These are phyloP conservation scores for Anolis apletophallus DNA, from an alignment of 2,797 vertebrate species.

Conservation along the genomic window DNA sequence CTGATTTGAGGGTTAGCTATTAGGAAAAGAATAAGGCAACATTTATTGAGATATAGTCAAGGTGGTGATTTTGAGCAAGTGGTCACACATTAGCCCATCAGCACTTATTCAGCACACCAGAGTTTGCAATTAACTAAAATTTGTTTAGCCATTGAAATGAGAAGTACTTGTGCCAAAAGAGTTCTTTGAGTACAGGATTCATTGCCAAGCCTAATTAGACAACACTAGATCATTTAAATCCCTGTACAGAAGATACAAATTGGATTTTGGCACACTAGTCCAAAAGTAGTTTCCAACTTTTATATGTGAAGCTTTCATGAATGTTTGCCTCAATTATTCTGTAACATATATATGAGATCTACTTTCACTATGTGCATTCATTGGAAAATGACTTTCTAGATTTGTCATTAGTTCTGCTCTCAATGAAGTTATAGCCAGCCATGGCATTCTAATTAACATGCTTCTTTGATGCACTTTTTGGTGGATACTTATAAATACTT, in stretches of 20 bases:
- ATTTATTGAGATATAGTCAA: neutral
- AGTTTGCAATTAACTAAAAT: conserved; percentile 58
- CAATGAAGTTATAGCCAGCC: neutral
- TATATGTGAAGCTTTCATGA: neutral
- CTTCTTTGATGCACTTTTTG: neutral
- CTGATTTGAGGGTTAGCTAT: neutral
- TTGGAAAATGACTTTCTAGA: neutral
- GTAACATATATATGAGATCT: neutral
- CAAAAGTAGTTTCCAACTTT: neutral
- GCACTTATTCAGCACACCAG: conserved; percentile 58
- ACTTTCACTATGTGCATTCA: neutral
- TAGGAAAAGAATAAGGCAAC: neutral
- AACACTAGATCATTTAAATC: conserved; percentile 17
- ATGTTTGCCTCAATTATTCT: neutral
- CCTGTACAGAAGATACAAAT: conserved; percentile 29
- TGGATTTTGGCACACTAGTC: conserved; percentile 8
- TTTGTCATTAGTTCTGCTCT: neutral
- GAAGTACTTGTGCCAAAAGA: conserved; percentile 47
- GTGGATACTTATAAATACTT: neutral
- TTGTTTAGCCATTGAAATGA: conserved; percentile 54
- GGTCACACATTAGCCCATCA: conserved; percentile 21
- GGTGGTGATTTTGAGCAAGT: conserved; percentile 10
- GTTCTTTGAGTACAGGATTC: conserved; percentile 4
- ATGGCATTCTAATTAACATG: neutral
- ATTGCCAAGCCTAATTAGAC: conserved; percentile 23